Evolutionary conservation across 2,888 invertebrate genomes (phyloP), one percentile per base, ranked within the genome.

Genomic region (Diaperis boleti): DNA sequence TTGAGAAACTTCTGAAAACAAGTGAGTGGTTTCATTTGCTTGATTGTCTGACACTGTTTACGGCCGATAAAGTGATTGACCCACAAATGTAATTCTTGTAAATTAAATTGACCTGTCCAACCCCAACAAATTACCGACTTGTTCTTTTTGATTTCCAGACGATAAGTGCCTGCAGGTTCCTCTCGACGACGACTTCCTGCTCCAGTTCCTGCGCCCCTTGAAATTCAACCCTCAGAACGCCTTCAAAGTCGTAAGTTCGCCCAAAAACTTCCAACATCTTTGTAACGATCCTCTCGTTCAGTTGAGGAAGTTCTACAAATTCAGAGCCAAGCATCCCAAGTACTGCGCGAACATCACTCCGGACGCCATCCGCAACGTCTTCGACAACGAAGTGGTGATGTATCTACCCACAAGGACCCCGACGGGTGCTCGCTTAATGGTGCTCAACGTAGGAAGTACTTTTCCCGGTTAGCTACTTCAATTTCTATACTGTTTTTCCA

Each of bases 191-290:
- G 92, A 88, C 1, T 94, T 88, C 74, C 84, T 94, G 41, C 81
- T 88, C 62, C 89, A 91, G 80, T 96, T 94, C 77, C 82, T 96
- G 41, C 85, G 96, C 61, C 95, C 95, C 0, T 90, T 92, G 75
- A 94, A 95, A 81, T 96, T 90, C 81, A 92, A 95, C 76, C 87
- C 93, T 0, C 90, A 92, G 49, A 89, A 92, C 70, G 90, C 95
- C 1, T 89, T 91, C 66, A 87, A 88, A 79, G 83, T 91, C 81
- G 91, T 93, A 83, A 64, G 61, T 66, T n/a, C 1, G 11, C n/a
- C n/a, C n/a, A n/a, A n/a, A n/a, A n/a, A n/a, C n/a, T n/a, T n/a
- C 52, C 18, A 8, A 26, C 35, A 15, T 35, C 14, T 26, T 55
- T 31, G 45, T 42, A 13, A 15, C 54, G 49, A 17, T 29, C 1